Conservation (phyloP, 2,888 invertebrate species). For the Ametastegia equiseti region DNA sequence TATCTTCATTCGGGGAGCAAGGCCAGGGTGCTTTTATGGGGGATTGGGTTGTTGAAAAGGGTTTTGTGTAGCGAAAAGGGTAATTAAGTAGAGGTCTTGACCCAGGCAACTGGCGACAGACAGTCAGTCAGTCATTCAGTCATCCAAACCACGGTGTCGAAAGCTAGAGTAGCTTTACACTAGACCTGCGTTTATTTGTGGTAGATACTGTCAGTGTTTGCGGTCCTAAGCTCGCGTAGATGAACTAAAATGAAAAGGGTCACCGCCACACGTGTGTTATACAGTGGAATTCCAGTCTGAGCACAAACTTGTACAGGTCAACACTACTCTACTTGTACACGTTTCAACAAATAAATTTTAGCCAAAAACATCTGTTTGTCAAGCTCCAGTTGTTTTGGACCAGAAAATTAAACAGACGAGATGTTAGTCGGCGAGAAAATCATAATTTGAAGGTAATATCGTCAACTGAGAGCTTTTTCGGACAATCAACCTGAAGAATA, state of each 20-base stretch:
- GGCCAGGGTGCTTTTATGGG: neutral
- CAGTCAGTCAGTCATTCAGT: conserved; percentile 7
- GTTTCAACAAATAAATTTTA: too few species aligned
- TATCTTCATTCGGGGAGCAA: neutral
- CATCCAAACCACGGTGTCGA: neutral
- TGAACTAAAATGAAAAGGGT: neutral
- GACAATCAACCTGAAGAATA: too few species aligned
- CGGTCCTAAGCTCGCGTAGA: neutral
- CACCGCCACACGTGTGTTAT: too few species aligned
- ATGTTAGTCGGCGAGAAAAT: too few species aligned
- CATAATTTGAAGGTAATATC: too few species aligned
- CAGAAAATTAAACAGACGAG: too few species aligned
- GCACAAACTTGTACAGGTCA: too few species aligned
- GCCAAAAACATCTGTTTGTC: too few species aligned
- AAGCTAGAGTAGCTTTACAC: neutral
- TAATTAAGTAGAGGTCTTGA: conserved; percentile 6
- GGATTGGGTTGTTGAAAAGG: neutral
- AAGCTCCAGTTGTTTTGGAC: too few species aligned
- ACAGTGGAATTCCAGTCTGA: too few species aligned
- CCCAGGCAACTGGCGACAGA: neutral
- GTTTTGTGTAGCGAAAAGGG: neutral
- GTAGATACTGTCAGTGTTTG: neutral
- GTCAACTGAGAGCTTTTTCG: too few species aligned
- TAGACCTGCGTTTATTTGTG: neutral
- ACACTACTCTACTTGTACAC: too few species aligned